Conservation (phyloP, 2,113 vertebrate genomes). For the Dunckerocampus dactyliophorus region DNA sequence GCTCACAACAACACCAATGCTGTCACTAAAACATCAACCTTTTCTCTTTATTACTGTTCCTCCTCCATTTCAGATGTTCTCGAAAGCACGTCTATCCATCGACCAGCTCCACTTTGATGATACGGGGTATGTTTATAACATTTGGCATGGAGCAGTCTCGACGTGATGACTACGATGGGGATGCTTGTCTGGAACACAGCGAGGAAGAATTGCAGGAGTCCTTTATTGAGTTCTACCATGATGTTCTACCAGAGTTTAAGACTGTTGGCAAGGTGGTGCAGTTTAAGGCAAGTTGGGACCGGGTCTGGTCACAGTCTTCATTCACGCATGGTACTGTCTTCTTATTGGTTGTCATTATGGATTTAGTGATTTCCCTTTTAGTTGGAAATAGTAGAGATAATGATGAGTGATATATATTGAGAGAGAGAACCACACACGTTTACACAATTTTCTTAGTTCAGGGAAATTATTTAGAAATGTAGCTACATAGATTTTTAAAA, state of each 20-base stretch:
- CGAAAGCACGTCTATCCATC: slow-evolving; percentile 86
- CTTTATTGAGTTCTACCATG: slow-evolving; percentile 93
- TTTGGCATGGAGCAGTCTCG: slow-evolving; percentile 93
- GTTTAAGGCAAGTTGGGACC: slow-evolving; percentile 82
- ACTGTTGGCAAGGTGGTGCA: slow-evolving; percentile 88
- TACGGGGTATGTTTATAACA: slow-evolving; percentile 89
- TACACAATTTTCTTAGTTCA: too few relatives aligned
- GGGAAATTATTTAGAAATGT: too few relatives aligned
- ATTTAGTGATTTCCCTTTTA: too few relatives aligned
- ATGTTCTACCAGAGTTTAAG: slow-evolving; percentile 90
- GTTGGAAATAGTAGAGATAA: too few relatives aligned
- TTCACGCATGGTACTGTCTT: neutral
- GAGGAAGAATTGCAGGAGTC: slow-evolving; percentile 92
- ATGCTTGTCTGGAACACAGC: slow-evolving; percentile 89
- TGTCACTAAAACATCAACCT: too few relatives aligned
- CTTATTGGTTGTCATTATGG: neutral
- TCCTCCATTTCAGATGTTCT: slow-evolving; percentile 79
- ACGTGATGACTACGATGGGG: slow-evolving; percentile 91
- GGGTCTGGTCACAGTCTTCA: neutral
- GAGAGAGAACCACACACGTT: too few relatives aligned
- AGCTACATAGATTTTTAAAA: too few relatives aligned
- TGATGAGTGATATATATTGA: too few relatives aligned
- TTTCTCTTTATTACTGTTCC: too few relatives aligned
- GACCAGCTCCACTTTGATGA: slow-evolving; percentile 83
- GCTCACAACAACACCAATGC: too few relatives aligned